Conservation (phyloP, 2,113 vertebrate genomes). For the Cyprinodon brontotheroides region DNA sequence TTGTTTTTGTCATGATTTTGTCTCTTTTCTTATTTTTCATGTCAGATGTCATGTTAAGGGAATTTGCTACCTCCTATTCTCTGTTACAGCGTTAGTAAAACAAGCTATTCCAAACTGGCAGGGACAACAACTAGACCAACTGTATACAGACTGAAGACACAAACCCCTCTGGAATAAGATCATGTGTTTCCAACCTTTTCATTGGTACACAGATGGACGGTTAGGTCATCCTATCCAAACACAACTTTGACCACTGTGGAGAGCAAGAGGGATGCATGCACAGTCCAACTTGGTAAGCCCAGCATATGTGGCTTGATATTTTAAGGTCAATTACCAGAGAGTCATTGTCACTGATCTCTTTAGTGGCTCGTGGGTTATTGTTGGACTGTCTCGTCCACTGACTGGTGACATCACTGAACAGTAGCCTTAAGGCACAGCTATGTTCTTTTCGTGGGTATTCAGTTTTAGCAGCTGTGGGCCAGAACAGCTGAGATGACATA, state of each 20-base stretch:
- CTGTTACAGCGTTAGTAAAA: constrained; percentile 43
- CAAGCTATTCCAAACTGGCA: constrained; percentile 30
- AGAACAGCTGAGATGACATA: constrained; percentile 72
- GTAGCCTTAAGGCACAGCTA: constrained; percentile 36
- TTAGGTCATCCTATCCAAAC: constrained; percentile 62
- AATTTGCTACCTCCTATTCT: constrained; percentile 41
- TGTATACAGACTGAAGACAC: neutral
- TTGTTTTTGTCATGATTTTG: constrained; percentile 18
- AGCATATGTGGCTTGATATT: constrained; percentile 69
- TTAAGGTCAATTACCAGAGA: constrained; percentile 76
- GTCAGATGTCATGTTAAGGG: constrained; percentile 11
- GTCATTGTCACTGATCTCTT: constrained; percentile 59
- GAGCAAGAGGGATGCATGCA: constrained; percentile 28
- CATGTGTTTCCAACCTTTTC: constrained; percentile 37
- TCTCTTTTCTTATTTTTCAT: constrained; percentile 31
- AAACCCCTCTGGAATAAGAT: constrained; percentile 27
- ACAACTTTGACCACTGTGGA: constrained; percentile 64
- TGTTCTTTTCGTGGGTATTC: constrained; percentile 66
- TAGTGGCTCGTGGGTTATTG: constrained; percentile 54
- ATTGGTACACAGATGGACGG: constrained; percentile 38
- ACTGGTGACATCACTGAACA: constrained; percentile 65
- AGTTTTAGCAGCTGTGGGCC: constrained; percentile 59
- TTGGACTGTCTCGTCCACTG: constrained; percentile 50
- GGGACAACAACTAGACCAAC: constrained; percentile 1
- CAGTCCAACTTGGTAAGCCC: constrained; percentile 43